Evolutionary conservation across 2,113 vertebrate species (phyloP), one percentile per base, ranked within the genome.

Genomic region (Limanda limanda): DNA sequence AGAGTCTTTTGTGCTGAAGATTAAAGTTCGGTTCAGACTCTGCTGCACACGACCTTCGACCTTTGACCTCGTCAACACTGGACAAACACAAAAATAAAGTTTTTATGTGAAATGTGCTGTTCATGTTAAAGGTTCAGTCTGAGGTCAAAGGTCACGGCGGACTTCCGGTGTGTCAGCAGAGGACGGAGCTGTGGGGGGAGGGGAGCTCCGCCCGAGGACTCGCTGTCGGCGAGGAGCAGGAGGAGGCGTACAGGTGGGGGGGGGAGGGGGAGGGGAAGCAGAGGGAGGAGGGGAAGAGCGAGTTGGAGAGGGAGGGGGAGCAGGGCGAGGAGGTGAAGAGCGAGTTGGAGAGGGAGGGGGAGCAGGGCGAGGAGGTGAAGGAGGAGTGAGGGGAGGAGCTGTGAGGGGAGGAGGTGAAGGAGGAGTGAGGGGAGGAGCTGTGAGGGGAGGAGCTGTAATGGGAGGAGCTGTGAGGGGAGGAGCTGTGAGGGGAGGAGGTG

Each of bases 181-280:
- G 95, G 92, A 95, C 96, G 82, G 96, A 93, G 93, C 95, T 96
- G 93, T 95, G 94, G 66, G 95, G 96, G 69, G 97, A 89, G 56
- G 61, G 95, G 78, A 97, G 94, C 87, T 97, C 97, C 61, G 96
- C 92, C 77, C 94, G 94, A 20, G 96, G 95, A 20, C 96, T 95
- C 65, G 94, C 95, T 82, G 93, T 91, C 4, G 95, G 93, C 6
- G 96, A 94, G 86, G 91, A 94, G 92, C 94, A 92, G 74, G 75
- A 79, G 25, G 82, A 71, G 57, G 76, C 66, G 56, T 64, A 66
- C n/a, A 84, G 31, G 62, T 72, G 76, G 1, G 76, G 71, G 71
- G 96, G 93, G 0, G 95, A 89, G 74, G 95, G 95, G 70, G 95
- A 93, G 71, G 93, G 94, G 79, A 94, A 95, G 71, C 68, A 80